Conservation (phyloP, 2,113 vertebrate genomes). For the Brevimyrus niger region DNA sequence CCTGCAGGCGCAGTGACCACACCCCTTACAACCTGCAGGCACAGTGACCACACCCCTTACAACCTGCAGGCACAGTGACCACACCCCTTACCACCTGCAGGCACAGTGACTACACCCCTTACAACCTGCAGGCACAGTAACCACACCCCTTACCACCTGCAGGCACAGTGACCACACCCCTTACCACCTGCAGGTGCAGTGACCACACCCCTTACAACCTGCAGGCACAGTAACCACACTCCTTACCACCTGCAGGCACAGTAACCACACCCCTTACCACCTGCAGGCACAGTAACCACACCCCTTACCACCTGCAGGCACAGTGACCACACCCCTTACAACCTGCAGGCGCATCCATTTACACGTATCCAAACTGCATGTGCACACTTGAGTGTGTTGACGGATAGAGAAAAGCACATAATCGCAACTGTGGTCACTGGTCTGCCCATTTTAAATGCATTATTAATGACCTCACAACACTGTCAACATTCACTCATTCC, state of each 20-base stretch:
- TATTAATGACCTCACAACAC: not conserved
- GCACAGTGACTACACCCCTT: not conserved
- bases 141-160: too few species aligned
- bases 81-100: too few species aligned
- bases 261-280: too few species aligned
- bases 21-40: too few species aligned
- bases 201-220: too few species aligned
- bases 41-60: not conserved
- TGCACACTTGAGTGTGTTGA: not conserved
- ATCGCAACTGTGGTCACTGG: not conserved
- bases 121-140: too few species aligned
- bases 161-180: too few species aligned
- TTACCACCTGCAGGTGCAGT: too few species aligned
- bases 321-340: not conserved
- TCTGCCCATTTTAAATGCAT: not conserved
- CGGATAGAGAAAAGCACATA: not conserved
- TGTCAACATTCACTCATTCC: not conserved
- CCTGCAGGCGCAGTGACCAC: not conserved
- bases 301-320: too few species aligned
- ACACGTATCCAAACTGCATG: not conserved
- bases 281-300: too few species aligned
- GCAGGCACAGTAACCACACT: too few species aligned
- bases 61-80: not conserved
- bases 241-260: too few species aligned
- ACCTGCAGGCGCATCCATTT: not conserved